phyloP scores from a whole-genome alignment of 2,888 invertebrate genomes.

The Ectropis crepuscularia region DNA sequence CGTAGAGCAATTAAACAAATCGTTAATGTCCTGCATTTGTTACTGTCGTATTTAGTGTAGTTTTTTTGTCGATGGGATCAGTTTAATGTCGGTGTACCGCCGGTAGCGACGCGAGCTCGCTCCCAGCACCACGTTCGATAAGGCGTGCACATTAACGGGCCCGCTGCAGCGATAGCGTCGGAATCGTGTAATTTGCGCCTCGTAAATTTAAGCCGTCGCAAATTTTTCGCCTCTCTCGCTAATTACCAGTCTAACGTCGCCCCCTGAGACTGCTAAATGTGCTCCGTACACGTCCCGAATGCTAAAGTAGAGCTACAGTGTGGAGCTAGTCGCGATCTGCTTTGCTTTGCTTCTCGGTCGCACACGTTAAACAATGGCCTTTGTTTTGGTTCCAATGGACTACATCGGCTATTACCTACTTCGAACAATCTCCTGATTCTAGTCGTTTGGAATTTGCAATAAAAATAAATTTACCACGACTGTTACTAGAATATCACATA shows the following conservation, averaged over 20 bases:
- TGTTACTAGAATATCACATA: background rate
- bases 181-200: conserved; percentile 84
- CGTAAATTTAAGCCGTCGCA: conserved; percentile 84
- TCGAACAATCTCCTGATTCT: conserved; percentile 61
- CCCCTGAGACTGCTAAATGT: conserved; percentile 81
- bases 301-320: conserved; percentile 66
- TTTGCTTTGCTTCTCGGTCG: conserved; percentile 57
- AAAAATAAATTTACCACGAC: conserved; percentile 27
- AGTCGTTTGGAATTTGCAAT: conserved; percentile 50
- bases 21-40: conserved; percentile 42
- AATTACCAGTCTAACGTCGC: conserved; percentile 81
- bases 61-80: conserved; percentile 63
- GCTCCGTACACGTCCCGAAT: conserved; percentile 79
- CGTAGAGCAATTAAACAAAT: conserved; percentile 6
- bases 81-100: conserved; percentile 60
- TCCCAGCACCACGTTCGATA: conserved; percentile 69
- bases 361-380: conserved; percentile 75
- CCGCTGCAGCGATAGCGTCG: conserved; percentile 78
- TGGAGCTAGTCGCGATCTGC: conserved; percentile 67
- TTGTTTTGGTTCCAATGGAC: conserved; percentile 75
- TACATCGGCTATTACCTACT: conserved; percentile 57
- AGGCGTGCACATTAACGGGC: conserved; percentile 81
- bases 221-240: conserved; percentile 83
- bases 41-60: conserved; percentile 49
- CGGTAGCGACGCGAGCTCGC: conserved; percentile 39